These are phyloP conservation scores for Pomacea canaliculata DNA, from an alignment of 2,888 invertebrate genomes.

Conservation along the genomic window DNA sequence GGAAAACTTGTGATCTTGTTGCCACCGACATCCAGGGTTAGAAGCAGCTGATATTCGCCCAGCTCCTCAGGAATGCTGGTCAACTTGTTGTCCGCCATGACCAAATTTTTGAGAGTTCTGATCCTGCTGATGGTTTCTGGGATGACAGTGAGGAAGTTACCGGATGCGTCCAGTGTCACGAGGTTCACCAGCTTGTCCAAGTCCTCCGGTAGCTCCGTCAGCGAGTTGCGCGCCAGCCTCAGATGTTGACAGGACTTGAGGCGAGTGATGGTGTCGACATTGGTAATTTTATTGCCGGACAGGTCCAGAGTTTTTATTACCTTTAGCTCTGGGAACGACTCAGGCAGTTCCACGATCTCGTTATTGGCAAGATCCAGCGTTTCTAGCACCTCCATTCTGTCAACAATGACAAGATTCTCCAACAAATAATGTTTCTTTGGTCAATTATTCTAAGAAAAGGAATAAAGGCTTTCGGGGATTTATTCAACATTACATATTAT, in stretches of 20 bases:
- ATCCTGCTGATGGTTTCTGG: conserved; percentile 42
- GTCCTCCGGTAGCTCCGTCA: conserved; percentile 55
- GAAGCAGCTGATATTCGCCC: conserved; percentile 59
- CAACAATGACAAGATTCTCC: background rate
- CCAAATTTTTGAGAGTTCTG: conserved; percentile 49
- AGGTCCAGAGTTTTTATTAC: conserved; percentile 55
- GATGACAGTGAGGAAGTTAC: conserved; percentile 50
- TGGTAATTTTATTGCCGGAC: conserved; percentile 51
- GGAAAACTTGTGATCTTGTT: conserved; percentile 53
- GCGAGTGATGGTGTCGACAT: conserved; percentile 47
- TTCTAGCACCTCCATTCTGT: conserved; percentile 49
- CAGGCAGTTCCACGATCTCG: conserved; percentile 56
- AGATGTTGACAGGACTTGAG: conserved; percentile 50
- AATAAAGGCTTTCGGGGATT: no score
- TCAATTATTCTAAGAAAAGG: no score
- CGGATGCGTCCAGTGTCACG: conserved; percentile 55
- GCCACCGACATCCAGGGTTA: conserved; percentile 48
- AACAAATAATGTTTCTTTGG: no score
- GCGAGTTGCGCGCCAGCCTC: conserved; percentile 51
- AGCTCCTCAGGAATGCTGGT: conserved; percentile 57
- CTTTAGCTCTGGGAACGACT: conserved; percentile 57
- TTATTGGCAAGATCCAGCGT: conserved; percentile 55
- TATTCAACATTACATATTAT: no score
- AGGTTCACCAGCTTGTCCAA: conserved; percentile 53
- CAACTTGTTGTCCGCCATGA: conserved; percentile 56